These are phyloP conservation scores for Halictus ligatus DNA, from an alignment of 2,888 invertebrate genomes.

Conservation along the genomic window DNA sequence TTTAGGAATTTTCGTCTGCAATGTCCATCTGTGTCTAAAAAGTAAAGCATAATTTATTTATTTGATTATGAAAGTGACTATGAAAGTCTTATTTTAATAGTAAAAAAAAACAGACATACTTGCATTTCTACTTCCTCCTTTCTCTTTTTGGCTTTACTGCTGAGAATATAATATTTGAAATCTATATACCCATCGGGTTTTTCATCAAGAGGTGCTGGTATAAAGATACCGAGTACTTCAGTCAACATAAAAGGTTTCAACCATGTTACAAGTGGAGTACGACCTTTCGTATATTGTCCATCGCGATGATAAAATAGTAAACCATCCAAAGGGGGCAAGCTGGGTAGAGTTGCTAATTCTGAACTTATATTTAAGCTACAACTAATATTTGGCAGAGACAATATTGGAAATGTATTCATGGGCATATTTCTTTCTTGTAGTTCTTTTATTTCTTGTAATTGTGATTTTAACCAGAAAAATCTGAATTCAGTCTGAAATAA, in stretches of 20 bases:
- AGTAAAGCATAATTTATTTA: neutral
- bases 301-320: slow-evolving; percentile 95
- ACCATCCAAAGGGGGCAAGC: slow-evolving; percentile 90
- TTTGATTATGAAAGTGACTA: neutral
- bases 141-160: slow-evolving; percentile 39
- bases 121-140: slow-evolving; percentile 10
- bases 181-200: slow-evolving; percentile 80
- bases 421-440: slow-evolving; percentile 79
- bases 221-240: slow-evolving; percentile 88
- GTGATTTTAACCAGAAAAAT: slow-evolving; percentile 92
- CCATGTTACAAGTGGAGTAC: slow-evolving; percentile 96
- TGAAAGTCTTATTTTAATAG: slow-evolving; percentile 49
- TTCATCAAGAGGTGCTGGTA: slow-evolving; percentile 73
- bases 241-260: slow-evolving; percentile 94
- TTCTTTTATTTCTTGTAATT: slow-evolving; percentile 88
- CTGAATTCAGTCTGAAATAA: slow-evolving; percentile 91
- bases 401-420: slow-evolving; percentile 85
- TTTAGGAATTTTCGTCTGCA: slow-evolving; percentile 39
- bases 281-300: slow-evolving; percentile 91
- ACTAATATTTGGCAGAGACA: slow-evolving; percentile 85
- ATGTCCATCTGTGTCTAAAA: slow-evolving; percentile 59
- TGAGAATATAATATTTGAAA: slow-evolving; percentile 63
- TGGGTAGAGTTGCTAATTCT: slow-evolving; percentile 70
- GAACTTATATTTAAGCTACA: slow-evolving; percentile 82
- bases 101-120: slow-evolving; percentile 60